These are phyloP conservation scores for Equus quagga DNA, from an alignment of 2,113 vertebrate species.

Conservation along the genomic window DNA sequence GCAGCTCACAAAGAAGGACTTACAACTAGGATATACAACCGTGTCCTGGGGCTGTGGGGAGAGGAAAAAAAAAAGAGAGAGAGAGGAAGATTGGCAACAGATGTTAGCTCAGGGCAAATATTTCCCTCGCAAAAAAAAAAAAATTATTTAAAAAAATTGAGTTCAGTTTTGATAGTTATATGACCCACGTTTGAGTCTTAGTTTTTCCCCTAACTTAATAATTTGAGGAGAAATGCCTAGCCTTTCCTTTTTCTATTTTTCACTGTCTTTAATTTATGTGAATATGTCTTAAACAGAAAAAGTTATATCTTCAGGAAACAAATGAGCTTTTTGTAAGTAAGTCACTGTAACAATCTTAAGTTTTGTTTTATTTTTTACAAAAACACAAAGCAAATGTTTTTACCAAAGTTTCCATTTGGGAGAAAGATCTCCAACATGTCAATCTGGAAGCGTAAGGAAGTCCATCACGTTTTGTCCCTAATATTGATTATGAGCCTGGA, in stretches of 20 bases:
- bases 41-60: too few relatives aligned
- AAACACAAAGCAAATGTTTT: neutral
- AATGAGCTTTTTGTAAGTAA: neutral
- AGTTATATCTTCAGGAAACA: neutral
- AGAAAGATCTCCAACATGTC: neutral
- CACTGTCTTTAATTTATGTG: neutral
- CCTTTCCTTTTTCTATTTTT: neutral
- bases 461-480: neutral
- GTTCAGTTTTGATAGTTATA: neutral
- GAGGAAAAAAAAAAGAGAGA: too few relatives aligned
- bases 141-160: neutral
- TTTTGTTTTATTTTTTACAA: neutral
- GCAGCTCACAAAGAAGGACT: too few relatives aligned
- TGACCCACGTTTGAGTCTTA: neutral
- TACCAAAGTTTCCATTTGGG: neutral
- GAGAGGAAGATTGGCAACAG: too few relatives aligned
- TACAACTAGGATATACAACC: too few relatives aligned
- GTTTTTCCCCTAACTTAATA: neutral
- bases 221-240: neutral
- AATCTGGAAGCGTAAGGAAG: neutral
- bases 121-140: too few relatives aligned
- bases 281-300: neutral
- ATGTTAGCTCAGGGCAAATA: too few relatives aligned
- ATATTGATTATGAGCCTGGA: neutral
- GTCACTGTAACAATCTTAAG: neutral